Percentiles rank a stretch among this genome's conserved stretches.
Evolutionary conservation across 2,797 vertebrate species (phyloP).

Genomic region (Spea hammondii): DNA sequence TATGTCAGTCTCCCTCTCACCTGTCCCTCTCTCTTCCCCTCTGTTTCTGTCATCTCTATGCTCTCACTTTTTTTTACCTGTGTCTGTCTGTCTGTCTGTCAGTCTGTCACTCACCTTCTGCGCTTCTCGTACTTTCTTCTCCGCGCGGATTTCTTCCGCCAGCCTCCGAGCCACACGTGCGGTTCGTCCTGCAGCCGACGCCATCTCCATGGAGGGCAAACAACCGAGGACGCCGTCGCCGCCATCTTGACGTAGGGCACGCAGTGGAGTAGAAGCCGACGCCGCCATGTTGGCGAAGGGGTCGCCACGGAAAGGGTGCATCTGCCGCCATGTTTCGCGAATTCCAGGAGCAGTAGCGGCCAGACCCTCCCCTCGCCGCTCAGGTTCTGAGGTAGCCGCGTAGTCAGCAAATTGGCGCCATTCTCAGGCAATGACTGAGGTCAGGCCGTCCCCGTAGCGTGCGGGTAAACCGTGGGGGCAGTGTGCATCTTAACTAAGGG

Average conservation of each 20-base stretch:
- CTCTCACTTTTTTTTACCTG: no score
- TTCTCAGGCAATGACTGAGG: neutral
- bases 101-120: neutral
- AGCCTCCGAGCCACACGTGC: conserved; percentile 11
- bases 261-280: neutral
- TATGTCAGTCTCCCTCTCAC: no score
- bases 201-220: conserved; percentile 10
- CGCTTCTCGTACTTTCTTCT: neutral
- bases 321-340: neutral
- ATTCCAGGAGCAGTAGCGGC: neutral
- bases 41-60: no score
- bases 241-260: neutral
- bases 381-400: neutral
- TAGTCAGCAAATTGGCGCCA: no score
- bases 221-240: neutral
- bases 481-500: neutral
- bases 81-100: neutral
- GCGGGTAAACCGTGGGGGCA: no score
- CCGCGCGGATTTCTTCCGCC: conserved; percentile 19
- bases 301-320: no score
- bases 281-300: neutral
- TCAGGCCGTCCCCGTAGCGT: neutral
- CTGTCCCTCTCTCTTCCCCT: no score
- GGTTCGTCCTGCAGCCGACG: neutral
- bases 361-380: neutral